These are phyloP conservation scores for Scolopax mira DNA, from an alignment of 2,113 vertebrate species.

Conservation along the genomic window DNA sequence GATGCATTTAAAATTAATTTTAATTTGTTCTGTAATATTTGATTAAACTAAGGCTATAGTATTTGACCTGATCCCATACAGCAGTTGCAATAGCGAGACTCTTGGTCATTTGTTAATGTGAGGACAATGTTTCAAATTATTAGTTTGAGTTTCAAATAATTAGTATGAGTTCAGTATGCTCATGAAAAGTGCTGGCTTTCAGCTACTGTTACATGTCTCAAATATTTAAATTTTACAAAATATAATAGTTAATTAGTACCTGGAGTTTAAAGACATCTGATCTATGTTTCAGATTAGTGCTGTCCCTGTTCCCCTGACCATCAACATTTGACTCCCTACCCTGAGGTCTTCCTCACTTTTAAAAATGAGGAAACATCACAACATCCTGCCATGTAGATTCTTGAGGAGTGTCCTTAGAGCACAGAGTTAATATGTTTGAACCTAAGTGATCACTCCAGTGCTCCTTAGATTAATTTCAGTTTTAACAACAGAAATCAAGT, in stretches of 20 bases:
- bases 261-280: background rate
- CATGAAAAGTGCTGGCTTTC: background rate
- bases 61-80: background rate
- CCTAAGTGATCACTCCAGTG: background rate
- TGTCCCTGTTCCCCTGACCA: fast-evolving
- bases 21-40: background rate
- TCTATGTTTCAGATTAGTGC: background rate
- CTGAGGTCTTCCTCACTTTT: background rate
- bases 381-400: background rate
- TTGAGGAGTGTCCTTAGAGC: background rate
- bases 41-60: background rate
- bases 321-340: background rate
- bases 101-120: background rate
- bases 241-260: background rate
- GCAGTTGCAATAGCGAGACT: background rate
- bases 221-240: background rate
- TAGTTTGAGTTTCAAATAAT: background rate
- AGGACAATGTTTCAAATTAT: background rate
- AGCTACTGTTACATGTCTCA: background rate
- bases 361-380: background rate
- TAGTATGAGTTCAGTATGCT: background rate
- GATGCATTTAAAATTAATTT: background rate
- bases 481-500: background rate
- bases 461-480: background rate
- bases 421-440: background rate